Base-by-base conservation (phyloP, 2,888 invertebrate species). In the Lordiphosa andalusiaca region DNA sequence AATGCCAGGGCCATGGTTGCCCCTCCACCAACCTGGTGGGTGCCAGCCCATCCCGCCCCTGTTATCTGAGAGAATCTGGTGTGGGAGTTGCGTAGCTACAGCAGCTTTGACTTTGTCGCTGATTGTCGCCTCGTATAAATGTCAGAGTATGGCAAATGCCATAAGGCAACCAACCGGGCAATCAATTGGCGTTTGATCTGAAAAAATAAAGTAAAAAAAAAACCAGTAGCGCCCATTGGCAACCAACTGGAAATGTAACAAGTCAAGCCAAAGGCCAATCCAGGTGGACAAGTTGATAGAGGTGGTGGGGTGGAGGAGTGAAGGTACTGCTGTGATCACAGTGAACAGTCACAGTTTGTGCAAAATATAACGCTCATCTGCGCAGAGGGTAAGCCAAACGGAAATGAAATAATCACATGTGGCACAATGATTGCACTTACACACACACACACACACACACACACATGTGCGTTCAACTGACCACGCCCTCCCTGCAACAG, bases 1-100 rank as follows among this genome's bases (percentile, higher is more conserved):
- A 65, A 63, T 65, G 65, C 65, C 65, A 65, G 65, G 52, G 65
- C 53, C 62, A 54, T 21, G 48, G 30, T 6, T 1, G 10, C 2
- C n/a, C n/a, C 47, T 5, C 36, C 16, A 6, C 41, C 21, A 23
- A 6, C 23, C 5, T n/a, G 1, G 39, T 19, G 7, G 49, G 40
- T 16, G 16, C 23, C 37, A 25, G 6, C 47, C 41, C 16, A 10
- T 39, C 53, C 54, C 23, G 19, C 42, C 53, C 49, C 6, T 25
- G 23, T 7, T 25, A 25, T 38, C 35, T 21, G 4, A 57, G 57
- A n/a, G 52, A 46, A 40, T 54, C 13, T 47, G 30, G 76, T 48
- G 78, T 78, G 72, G 78, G 78, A 68, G 78, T 83, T 83, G 76
- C 76, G 73, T 78, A 80, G 76, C 69, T 61, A 72, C 41, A 69